phyloP scores from a whole-genome alignment of 2,797 vertebrate species.

The Artibeus lituratus region DNA sequence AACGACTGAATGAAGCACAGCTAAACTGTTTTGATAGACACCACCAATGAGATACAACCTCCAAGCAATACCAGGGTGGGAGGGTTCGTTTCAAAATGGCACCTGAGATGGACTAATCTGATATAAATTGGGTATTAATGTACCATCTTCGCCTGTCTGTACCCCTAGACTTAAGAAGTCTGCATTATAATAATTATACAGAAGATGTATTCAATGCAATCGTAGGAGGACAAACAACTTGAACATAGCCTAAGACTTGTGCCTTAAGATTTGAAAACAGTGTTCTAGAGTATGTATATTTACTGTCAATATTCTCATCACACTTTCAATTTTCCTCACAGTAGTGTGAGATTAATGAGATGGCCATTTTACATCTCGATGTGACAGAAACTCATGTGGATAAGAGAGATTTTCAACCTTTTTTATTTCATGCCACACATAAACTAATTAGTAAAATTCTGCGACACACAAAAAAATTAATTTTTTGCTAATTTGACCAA shows the following conservation, averaged over 20 bases:
- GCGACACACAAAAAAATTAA: background rate
- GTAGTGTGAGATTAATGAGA: background rate
- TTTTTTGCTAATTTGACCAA: background rate
- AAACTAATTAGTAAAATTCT: background rate
- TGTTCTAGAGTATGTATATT: background rate
- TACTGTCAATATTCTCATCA: background rate
- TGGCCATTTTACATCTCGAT: background rate
- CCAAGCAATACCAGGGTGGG: background rate
- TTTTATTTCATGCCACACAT: background rate
- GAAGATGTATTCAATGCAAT: background rate
- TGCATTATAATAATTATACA: background rate
- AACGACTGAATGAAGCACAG: background rate
- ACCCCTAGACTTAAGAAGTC: background rate
- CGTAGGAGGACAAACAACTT: slow-evolving; percentile 13
- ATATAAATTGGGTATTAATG: background rate
- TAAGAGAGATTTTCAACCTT: background rate
- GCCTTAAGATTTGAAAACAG: background rate
- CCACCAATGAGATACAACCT: background rate
- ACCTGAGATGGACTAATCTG: background rate
- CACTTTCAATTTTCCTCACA: slow-evolving; percentile 11
- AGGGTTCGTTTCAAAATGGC: background rate
- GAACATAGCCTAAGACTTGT: background rate
- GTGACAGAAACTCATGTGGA: background rate
- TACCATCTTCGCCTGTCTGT: background rate
- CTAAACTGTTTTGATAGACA: background rate